A percentile compares a stretch with the other conserved stretches of the same genome.
phyloP scores from a whole-genome alignment of 2,888 invertebrate genomes.

The Amphipoea oculea region DNA sequence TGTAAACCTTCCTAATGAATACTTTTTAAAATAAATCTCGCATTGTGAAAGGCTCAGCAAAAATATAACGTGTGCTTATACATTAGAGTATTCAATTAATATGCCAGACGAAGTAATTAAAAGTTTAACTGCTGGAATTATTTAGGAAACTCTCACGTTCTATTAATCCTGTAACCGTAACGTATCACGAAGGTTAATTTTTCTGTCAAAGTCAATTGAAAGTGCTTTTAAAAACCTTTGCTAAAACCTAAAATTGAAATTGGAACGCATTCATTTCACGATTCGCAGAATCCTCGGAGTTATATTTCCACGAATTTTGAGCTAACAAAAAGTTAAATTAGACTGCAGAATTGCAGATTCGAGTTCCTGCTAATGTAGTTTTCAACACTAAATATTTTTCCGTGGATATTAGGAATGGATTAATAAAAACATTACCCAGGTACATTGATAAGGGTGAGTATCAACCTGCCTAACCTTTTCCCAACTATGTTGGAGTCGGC shows the following conservation, averaged over 20 bases:
- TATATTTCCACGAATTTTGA: not conserved
- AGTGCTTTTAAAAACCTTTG: conserved; percentile 14
- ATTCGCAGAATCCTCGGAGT: not conserved
- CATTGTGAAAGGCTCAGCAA: not conserved
- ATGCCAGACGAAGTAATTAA: not conserved
- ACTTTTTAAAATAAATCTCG: not conserved
- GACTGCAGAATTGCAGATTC: not conserved
- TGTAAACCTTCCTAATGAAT: not conserved
- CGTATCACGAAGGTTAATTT: not conserved
- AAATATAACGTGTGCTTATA: not conserved
- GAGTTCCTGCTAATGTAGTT: not conserved
- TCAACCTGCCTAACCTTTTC: no score
- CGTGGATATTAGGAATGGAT: not conserved
- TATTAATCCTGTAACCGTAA: not conserved
- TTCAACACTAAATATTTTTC: not conserved
- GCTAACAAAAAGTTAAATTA: not conserved
- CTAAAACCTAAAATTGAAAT: not conserved
- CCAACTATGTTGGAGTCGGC: no score
- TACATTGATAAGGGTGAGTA: not conserved
- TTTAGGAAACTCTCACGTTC: not conserved
- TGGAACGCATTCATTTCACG: conserved; percentile 10
- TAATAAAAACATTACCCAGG: not conserved
- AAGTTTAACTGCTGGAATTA: not conserved
- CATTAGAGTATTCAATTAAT: not conserved
- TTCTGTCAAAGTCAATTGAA: not conserved